phyloP scores from a whole-genome alignment of 2,888 invertebrate genomes.

The Dynastes maya region DNA sequence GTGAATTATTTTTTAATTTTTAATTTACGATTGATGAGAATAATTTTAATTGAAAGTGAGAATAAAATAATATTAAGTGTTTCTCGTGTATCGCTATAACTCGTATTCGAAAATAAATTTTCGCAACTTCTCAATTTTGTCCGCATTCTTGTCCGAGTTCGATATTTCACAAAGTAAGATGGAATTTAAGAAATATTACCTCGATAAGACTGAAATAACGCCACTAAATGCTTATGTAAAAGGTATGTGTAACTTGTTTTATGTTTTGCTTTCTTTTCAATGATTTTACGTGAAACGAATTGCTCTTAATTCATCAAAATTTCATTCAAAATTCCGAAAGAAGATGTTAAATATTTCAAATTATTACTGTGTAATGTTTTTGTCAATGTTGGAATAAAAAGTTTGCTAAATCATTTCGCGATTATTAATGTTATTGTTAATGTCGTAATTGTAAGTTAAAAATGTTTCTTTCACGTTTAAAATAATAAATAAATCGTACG shows the following conservation, averaged over 20 bases:
- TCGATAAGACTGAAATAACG: conserved; percentile 25
- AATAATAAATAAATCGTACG: too few species aligned
- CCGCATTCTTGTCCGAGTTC: not conserved
- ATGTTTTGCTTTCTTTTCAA: not conserved
- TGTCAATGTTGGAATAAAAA: too few species aligned
- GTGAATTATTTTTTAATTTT: not conserved
- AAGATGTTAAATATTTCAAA: too few species aligned
- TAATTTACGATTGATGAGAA: not conserved
- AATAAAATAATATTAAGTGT: not conserved
- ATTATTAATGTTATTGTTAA: too few species aligned
- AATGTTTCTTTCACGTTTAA: too few species aligned
- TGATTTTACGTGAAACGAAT: too few species aligned
- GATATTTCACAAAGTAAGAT: not conserved
- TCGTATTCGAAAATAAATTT: not conserved
- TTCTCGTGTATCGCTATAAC: not conserved
- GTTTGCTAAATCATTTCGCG: too few species aligned
- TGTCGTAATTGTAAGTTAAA: too few species aligned
- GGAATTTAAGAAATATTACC: conserved; percentile 34
- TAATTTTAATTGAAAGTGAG: not conserved
- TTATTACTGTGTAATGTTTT: too few species aligned
- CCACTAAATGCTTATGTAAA: conserved; percentile 22
- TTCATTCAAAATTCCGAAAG: too few species aligned
- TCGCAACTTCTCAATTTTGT: not conserved
- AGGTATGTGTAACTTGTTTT: conserved; percentile 2
- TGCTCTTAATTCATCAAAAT: too few species aligned